phyloP scores from a whole-genome alignment of 1,140 invertebrate genomes.

The Rhopalosiphum padi region DNA sequence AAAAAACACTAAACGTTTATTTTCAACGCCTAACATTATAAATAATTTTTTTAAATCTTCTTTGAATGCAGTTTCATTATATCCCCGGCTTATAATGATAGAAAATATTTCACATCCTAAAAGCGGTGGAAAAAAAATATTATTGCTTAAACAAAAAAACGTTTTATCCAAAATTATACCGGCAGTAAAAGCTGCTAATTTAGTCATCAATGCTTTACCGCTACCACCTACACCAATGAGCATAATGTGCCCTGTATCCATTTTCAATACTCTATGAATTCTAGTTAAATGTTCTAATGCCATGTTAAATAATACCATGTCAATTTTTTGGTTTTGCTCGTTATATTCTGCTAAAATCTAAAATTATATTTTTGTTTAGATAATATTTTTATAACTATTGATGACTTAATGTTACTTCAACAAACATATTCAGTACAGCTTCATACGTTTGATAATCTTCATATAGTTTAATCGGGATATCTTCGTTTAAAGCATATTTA shows the following conservation, averaged over 20 bases:
- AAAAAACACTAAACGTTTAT: slow-evolving; percentile 81
- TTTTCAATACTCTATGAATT: slow-evolving; percentile 80
- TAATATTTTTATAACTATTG: neutral
- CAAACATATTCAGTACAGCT: slow-evolving; percentile 81
- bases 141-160: neutral
- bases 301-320: slow-evolving; percentile 87
- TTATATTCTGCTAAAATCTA: slow-evolving; percentile 88
- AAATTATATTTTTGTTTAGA: neutral
- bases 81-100: slow-evolving; percentile 81
- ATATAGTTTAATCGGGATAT: slow-evolving; percentile 76
- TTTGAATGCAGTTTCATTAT: slow-evolving; percentile 80
- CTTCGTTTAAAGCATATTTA: slow-evolving; percentile 80
- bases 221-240: slow-evolving; percentile 86
- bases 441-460: slow-evolving; percentile 90
- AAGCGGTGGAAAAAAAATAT: slow-evolving; percentile 44
- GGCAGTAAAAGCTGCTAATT: slow-evolving; percentile 77
- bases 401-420: slow-evolving; percentile 70
- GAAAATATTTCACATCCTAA: slow-evolving; percentile 79
- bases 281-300: slow-evolving; percentile 87
- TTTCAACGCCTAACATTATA: slow-evolving; percentile 76
- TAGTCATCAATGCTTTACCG: slow-evolving; percentile 80
- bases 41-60: slow-evolving; percentile 86
- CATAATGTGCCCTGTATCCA: slow-evolving; percentile 84
- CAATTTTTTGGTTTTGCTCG: slow-evolving; percentile 72
- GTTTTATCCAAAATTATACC: slow-evolving; percentile 61